Evolutionary conservation across 1,140 invertebrate species (phyloP).

Genomic region (Drosophila sp.): DNA sequence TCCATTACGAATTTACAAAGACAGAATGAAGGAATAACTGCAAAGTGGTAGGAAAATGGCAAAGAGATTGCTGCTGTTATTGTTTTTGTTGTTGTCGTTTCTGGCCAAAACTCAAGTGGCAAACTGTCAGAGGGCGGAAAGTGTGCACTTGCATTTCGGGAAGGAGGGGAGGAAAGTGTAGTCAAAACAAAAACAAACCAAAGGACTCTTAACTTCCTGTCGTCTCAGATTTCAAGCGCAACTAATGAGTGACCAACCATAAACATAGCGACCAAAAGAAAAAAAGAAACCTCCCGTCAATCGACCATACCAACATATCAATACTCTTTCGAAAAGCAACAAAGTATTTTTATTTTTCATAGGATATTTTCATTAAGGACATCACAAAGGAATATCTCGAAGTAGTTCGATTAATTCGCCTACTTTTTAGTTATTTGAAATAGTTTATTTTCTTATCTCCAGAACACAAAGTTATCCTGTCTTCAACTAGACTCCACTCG

Average conservation of each 20-base stretch:
- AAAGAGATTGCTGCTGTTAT: neutral
- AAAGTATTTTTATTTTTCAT: no score
- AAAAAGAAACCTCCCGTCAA: constrained; percentile 14
- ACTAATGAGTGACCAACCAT: constrained; percentile 75
- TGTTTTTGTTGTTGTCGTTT: neutral
- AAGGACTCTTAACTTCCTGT: constrained; percentile 27
- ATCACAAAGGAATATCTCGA: no score
- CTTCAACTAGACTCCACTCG: no score
- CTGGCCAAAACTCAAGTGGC: constrained; percentile 40
- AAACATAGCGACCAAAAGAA: constrained; percentile 33
- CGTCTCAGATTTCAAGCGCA: constrained; percentile 61
- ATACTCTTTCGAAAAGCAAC: no score
- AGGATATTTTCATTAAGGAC: no score
- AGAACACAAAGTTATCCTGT: no score
- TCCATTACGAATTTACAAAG: constrained; percentile 59
- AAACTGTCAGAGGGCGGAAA: constrained; percentile 28
- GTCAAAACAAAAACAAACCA: constrained; percentile 38
- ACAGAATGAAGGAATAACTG: no score
- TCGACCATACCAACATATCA: no score
- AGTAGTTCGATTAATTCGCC: no score
- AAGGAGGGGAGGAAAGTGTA: neutral
- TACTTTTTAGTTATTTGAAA: no score
- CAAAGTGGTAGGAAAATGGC: constrained; percentile 12
- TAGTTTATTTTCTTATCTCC: no score
- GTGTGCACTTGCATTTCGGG: constrained; percentile 29